These are phyloP conservation scores for Platynereis dumerilii DNA, from an alignment of 2,888 invertebrate species.

Conservation along the genomic window DNA sequence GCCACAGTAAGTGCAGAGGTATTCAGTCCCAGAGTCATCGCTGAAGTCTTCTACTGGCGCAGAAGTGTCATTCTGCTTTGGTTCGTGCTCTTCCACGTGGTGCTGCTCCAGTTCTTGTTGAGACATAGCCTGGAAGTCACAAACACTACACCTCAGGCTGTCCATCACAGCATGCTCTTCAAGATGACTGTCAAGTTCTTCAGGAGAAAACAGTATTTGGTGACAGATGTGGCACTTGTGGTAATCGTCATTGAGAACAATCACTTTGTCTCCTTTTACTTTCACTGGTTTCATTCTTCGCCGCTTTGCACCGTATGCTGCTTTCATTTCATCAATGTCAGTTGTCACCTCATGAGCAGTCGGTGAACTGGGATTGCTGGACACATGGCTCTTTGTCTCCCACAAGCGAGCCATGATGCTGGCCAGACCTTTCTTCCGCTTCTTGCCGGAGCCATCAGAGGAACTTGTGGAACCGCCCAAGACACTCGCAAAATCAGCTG, in stretches of 20 bases:
- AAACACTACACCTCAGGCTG: conserved; percentile 24
- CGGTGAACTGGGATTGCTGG: too few relatives aligned
- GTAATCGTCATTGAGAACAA: conserved; percentile 28
- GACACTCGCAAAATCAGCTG: too few relatives aligned
- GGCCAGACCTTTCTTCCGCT: conserved; percentile 22
- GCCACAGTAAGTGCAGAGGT: conserved; percentile 14
- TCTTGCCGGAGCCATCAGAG: not conserved
- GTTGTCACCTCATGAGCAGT: too few relatives aligned
- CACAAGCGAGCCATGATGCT: conserved; percentile 35
- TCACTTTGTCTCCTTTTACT: not conserved
- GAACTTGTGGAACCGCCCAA: not conserved
- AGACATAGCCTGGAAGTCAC: conserved; percentile 17
- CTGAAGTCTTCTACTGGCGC: not conserved
- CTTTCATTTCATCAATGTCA: too few relatives aligned
- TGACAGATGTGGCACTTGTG: conserved; percentile 34
- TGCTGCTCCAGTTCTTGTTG: conserved; percentile 18
- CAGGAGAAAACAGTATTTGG: conserved; percentile 32
- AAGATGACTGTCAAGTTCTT: conserved; percentile 33
- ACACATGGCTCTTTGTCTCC: conserved; percentile 31
- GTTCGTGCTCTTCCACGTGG: conserved; percentile 11
- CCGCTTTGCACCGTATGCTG: too few relatives aligned
- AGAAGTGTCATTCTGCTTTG: not conserved
- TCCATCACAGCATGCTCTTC: conserved; percentile 26
- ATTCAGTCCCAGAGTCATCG: not conserved
- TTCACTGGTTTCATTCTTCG: too few relatives aligned